Conservation (phyloP, 1,140 invertebrate genomes). For the Psilanteris sp. region DNA sequence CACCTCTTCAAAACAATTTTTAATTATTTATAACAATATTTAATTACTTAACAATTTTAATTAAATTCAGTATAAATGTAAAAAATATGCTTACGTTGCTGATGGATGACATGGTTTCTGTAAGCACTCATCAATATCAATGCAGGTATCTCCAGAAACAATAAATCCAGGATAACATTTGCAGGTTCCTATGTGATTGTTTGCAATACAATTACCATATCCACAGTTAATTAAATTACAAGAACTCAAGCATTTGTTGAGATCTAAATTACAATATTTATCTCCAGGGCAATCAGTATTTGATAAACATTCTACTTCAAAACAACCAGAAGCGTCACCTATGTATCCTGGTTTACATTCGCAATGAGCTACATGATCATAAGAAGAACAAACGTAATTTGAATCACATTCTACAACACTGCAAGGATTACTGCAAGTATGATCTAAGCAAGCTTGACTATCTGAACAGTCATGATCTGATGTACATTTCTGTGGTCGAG, state of each 20-base stretch:
- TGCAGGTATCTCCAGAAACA: slow-evolving; percentile 84
- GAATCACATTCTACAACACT: slow-evolving; percentile 84
- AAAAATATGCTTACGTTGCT: slow-evolving; percentile 83
- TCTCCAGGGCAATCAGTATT: slow-evolving; percentile 87
- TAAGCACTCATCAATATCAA: slow-evolving; percentile 90
- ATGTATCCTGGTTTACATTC: slow-evolving; percentile 89
- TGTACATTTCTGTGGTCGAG: slow-evolving; percentile 86
- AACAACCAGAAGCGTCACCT: slow-evolving; percentile 90
- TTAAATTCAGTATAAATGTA: too few species aligned
- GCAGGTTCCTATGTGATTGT: slow-evolving; percentile 86
- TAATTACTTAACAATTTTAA: too few species aligned
- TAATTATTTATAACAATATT: too few species aligned
- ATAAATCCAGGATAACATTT: slow-evolving; percentile 88
- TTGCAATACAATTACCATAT: slow-evolving; percentile 86
- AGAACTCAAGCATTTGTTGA: slow-evolving; percentile 90
- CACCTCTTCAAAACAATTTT: too few species aligned
- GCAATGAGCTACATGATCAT: slow-evolving; percentile 86
- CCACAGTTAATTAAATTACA: slow-evolving; percentile 87
- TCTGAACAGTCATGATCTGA: slow-evolving; percentile 85
- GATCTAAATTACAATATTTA: slow-evolving; percentile 86
- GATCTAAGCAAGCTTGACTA: slow-evolving; percentile 85
- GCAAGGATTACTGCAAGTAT: slow-evolving; percentile 89
- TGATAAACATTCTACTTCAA: slow-evolving; percentile 90
- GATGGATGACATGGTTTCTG: slow-evolving; percentile 88
- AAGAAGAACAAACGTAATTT: slow-evolving; percentile 86